Base-by-base conservation (phyloP, 1,140 invertebrate genomes). In the Coelopa frigida region DNA sequence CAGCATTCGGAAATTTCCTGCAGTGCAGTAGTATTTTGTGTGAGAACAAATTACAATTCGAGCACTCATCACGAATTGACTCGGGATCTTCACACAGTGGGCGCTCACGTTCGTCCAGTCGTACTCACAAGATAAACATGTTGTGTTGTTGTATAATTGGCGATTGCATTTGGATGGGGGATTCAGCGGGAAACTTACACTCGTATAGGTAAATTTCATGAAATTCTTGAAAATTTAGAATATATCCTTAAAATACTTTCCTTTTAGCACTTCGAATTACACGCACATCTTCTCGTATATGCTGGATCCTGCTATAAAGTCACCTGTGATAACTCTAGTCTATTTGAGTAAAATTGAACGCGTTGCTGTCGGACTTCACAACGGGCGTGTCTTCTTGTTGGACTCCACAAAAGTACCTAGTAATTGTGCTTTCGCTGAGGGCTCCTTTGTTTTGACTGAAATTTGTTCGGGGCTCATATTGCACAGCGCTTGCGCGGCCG, bases 141-240 rank as follows among this genome's bases (percentile, higher is more conserved):
- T 36, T 59, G 12, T 68, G 62, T 35, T 67, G 66, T 44, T 84
- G 82, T 57, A 77, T 81, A 3, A 78, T 90, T 37, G 64, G 53
- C 18, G 57, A 17, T 76, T 81, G 49, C 26, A 79, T 94, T 38
- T 95, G 91, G 91, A 78, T 93, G 44, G 90, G 89, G 0, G 90
- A 94, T 68, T 83, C 81, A 44, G 71, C 76, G 0, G 88, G 87
- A 12, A 79, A 82, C 44, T 78, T 94, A 38, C 84, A 89, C 56
- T 84, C 87, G 1, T 92, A 87, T 53, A 74, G 73, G 80, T 10
- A 45, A 39, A 24, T 21, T 27, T n/a, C n/a, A 31, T 23, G 21
- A 46, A 36, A 36, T 14, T 36, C 6, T 36, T 7, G 18, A 6
- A 14, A 14, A 6, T 6, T 14, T 7, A 36, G 6, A 6, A 36